Base-by-base conservation (phyloP, 2,888 invertebrate species). In the Spialia ferax region DNA sequence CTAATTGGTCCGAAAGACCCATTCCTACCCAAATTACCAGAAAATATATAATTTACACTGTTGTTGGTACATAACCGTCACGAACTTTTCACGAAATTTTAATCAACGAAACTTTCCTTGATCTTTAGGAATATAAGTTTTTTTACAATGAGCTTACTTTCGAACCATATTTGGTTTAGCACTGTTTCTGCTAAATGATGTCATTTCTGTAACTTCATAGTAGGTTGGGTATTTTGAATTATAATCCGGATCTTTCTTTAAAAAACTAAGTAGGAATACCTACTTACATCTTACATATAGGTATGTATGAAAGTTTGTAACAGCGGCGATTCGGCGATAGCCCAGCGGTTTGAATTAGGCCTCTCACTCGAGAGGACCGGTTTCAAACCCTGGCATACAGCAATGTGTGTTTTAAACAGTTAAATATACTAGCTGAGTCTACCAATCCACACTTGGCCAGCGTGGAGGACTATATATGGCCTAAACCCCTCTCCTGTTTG, bases 101-200 rank as follows among this genome's bases (percentile, higher is more conserved):
- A 32, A 20, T 22, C 18, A 3, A 50, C 3, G 18, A 50, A 0
- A 8, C 20, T 26, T 54, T 54, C 26, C 22, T 54, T 54, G n/a
- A 26, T 26, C 26, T 54, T 23, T 11, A n/a, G 11, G 26, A 54
- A 26, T 54, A 11, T 15, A 2, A 54, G 15, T 42, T 42, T 3
- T 42, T 42, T 15, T n/a, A 32, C 29, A 29, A 32, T 32, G 22
- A 18, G 32, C 22, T 15, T 57, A 52, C 65, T 59, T 50, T 65
- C 20, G 23, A 35, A 52, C 65, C 50, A 42, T 65, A 65, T 65
- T 65, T 65, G 65, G 65, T 23, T 57, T 35, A 64, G 45, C 29
- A 52, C 32, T 52, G 50, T 15, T 42, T 26, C 8, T 23, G 8
- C 45, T n/a, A 10, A 52, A 56, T 70, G 70, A 70, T 61, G 59